Percentiles rank a stretch among this genome's conserved stretches.
phyloP scores from a whole-genome alignment of 2,888 invertebrate species.

The Trachelus stipa region DNA sequence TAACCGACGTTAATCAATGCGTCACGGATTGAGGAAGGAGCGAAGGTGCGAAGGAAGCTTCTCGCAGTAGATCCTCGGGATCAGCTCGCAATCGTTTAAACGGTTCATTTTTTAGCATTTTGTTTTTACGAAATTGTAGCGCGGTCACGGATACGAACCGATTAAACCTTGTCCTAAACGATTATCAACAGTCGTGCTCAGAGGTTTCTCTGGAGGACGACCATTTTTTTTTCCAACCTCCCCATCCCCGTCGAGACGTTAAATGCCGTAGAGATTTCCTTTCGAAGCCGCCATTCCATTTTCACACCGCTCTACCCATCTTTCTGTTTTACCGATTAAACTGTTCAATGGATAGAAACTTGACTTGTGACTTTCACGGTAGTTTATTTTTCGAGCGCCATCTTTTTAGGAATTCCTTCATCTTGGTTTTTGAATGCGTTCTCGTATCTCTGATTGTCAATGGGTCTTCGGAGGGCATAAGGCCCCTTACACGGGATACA shows the following conservation, averaged over 20 bases:
- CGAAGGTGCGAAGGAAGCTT: constrained; percentile 12
- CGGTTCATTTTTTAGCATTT: constrained; percentile 25
- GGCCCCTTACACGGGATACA: not conserved
- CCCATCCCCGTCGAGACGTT: not conserved
- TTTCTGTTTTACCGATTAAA: not conserved
- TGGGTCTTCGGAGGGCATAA: constrained; percentile 11
- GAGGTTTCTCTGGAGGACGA: constrained; percentile 19
- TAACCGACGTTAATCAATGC: constrained; percentile 33
- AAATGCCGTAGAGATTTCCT: not conserved
- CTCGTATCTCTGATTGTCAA: constrained; percentile 22
- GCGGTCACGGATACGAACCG: constrained; percentile 26
- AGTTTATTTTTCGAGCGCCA: not conserved
- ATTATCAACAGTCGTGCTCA: constrained; percentile 27
- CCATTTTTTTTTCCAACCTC: constrained; percentile 14
- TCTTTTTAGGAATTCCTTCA: not conserved
- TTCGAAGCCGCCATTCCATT: not conserved
- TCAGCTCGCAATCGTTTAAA: constrained; percentile 31
- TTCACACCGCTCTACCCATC: not conserved
- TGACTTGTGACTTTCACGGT: not conserved
- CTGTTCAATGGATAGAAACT: not conserved
- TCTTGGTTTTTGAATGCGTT: not conserved
- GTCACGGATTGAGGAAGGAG: constrained; percentile 19
- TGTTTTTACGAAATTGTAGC: constrained; percentile 30
- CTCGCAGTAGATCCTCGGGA: constrained; percentile 20
- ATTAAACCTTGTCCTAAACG: constrained; percentile 27